phyloP scores from a whole-genome alignment of 2,113 vertebrate species.

The Morphnarchus princeps region DNA sequence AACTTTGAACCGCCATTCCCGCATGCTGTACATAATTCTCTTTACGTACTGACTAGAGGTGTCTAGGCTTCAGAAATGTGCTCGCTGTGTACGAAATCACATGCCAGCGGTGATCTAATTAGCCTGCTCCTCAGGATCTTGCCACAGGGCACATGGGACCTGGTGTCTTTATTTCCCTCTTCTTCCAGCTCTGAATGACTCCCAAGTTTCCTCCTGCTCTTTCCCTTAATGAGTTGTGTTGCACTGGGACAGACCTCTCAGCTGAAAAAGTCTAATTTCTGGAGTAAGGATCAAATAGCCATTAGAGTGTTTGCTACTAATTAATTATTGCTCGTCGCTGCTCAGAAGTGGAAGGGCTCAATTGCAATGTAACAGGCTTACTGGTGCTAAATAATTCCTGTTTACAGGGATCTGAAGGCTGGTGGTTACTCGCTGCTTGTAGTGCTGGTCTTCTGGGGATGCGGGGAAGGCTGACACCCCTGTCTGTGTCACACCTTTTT shows the following conservation, averaged over 20 bases:
- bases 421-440: background rate
- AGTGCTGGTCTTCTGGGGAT: background rate
- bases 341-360: background rate
- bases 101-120: background rate
- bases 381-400: background rate
- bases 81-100: background rate
- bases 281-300: background rate
- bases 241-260: background rate
- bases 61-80: background rate
- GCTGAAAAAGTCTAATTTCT: slow-evolving; percentile 7
- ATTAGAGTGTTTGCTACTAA: background rate
- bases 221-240: slow-evolving; percentile 13
- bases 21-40: accelerated
- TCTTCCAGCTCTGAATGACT: background rate
- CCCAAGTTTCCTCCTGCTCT: background rate
- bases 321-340: background rate
- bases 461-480: background rate
- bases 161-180: background rate
- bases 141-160: background rate
- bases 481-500: no score
- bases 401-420: background rate
- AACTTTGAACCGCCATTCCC: background rate
- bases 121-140: background rate
- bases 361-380: background rate
- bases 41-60: background rate